Conservation (phyloP, 1,140 invertebrate species). For the Lethrus apterus region DNA sequence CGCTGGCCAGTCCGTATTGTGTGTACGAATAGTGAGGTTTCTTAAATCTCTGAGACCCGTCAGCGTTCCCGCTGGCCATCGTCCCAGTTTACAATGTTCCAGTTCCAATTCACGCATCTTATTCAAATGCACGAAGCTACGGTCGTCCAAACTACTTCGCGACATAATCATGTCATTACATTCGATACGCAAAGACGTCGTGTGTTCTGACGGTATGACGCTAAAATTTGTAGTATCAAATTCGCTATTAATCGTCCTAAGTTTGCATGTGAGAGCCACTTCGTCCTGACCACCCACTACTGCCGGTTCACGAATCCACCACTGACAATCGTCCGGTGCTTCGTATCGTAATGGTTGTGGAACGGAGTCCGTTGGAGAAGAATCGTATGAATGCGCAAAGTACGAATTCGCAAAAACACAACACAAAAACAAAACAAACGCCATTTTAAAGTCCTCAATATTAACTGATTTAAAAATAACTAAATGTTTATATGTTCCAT, state of each 20-base stretch:
- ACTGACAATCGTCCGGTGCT: constrained; percentile 75
- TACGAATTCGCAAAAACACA: constrained; percentile 30
- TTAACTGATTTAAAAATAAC: too few relatives aligned
- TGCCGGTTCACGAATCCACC: constrained; percentile 53
- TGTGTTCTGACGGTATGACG: constrained; percentile 75
- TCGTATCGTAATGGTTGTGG: constrained; percentile 61
- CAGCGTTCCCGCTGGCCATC: constrained; percentile 67
- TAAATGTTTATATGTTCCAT: too few relatives aligned
- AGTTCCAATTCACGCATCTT: constrained; percentile 70
- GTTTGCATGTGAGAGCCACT: constrained; percentile 69
- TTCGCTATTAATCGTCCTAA: constrained; percentile 72
- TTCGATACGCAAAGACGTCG: constrained; percentile 67
- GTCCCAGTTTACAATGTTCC: constrained; percentile 76
- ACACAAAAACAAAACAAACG: constrained; percentile 22
- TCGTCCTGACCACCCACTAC: constrained; percentile 51
- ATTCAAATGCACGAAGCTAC: constrained; percentile 70
- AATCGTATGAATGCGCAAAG: constrained; percentile 41
- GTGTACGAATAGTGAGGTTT: constrained; percentile 73
- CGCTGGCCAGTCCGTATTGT: constrained; percentile 68
- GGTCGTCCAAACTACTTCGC: constrained; percentile 62
- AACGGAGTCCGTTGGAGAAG: constrained; percentile 44
- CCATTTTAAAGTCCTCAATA: constrained; percentile 13
- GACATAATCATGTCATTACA: constrained; percentile 70
- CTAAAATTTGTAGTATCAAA: constrained; percentile 82
- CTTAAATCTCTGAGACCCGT: constrained; percentile 65